Evolutionary conservation across 2,888 invertebrate genomes (phyloP), one percentile per base, ranked within the genome.

Genomic region (Luperina nickerlii): DNA sequence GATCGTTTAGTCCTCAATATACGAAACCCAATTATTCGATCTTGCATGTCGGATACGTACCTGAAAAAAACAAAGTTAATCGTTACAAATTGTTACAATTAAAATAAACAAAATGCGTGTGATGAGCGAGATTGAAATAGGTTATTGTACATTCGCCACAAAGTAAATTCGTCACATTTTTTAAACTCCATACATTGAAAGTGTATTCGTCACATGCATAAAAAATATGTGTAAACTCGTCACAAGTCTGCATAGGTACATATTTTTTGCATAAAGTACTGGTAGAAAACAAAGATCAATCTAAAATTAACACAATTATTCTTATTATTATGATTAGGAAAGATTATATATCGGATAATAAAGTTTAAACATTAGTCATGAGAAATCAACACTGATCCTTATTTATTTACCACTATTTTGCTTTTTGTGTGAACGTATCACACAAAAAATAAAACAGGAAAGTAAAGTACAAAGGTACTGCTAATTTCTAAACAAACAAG

Each of bases 11-110:
- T n/a, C 45, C 13, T 78, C 32, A 42, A 20, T 67, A 3, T 38
- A 54, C 24, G n/a, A 63, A 73, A 74, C 3, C 32, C 11, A 18
- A 24, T 3, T 0, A 1, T 45, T 65, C 2, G n/a, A 63, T 51
- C 60, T 48, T 84, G 73, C 72, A 87, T 84, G 60, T 68, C 54
- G 48, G 76, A 86, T 79, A 89, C 88, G 86, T 88, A 88, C 88
- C 88, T 88, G 88, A 62, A 88, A 89, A 68, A 63, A 65, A 54
- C 67, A 79, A 81, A 81, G 4, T 9, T 13, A 67, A 45, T 24
- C 9, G 60, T 77, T 75, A 78, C 51, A 72, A 74, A 48, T 45
- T 54, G 11, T 27, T 82, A 51, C 57, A 51, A 54, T 80, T 69
- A 51, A 60, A 42, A 68, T 54, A n/a, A 60, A n/a, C 8, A 7